phyloP scores from a whole-genome alignment of 2,113 vertebrate species.

The Eurypyga helias region DNA sequence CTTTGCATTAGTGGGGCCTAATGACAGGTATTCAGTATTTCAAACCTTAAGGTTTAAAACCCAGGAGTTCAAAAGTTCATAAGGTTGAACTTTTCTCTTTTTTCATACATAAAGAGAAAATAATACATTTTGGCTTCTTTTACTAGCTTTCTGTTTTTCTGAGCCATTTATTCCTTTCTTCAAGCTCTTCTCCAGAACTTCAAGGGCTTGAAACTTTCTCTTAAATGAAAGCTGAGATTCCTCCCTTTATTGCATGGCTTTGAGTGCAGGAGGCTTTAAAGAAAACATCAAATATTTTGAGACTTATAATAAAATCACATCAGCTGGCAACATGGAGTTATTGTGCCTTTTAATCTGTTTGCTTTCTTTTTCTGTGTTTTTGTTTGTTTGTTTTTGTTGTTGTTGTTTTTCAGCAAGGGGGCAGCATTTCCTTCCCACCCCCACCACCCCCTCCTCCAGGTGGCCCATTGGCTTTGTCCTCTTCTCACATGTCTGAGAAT shows the following conservation, averaged over 20 bases:
- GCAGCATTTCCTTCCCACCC: conserved; percentile 64
- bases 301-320: conserved; percentile 38
- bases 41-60: conserved; percentile 8
- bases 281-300: conserved; percentile 62
- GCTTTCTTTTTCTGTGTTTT: conserved; percentile 25
- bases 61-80: conserved; percentile 51
- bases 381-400: neutral
- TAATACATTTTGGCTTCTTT: conserved; percentile 56
- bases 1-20: neutral
- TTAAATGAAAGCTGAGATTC: conserved; percentile 62
- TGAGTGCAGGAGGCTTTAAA: conserved; percentile 53
- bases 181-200: conserved; percentile 23
- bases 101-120: conserved; percentile 42
- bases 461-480: conserved; percentile 79
- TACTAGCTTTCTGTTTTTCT: conserved; percentile 50
- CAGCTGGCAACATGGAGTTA: conserved; percentile 40
- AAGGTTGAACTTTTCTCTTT: conserved; percentile 30
- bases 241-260: conserved; percentile 55
- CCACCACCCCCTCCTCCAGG: conserved; percentile 84
- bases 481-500: conserved; percentile 74
- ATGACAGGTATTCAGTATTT: conserved; percentile 41
- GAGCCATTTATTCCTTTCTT: conserved; percentile 40
- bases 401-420: conserved; percentile 72
- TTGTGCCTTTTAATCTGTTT: conserved; percentile 35
- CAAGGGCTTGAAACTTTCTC: conserved; percentile 43